A percentile compares a stretch with the other conserved stretches of the same genome.
These are phyloP conservation scores for Macropus fuliginosus DNA, from an alignment of 2,797 vertebrate species.

Conservation along the genomic window DNA sequence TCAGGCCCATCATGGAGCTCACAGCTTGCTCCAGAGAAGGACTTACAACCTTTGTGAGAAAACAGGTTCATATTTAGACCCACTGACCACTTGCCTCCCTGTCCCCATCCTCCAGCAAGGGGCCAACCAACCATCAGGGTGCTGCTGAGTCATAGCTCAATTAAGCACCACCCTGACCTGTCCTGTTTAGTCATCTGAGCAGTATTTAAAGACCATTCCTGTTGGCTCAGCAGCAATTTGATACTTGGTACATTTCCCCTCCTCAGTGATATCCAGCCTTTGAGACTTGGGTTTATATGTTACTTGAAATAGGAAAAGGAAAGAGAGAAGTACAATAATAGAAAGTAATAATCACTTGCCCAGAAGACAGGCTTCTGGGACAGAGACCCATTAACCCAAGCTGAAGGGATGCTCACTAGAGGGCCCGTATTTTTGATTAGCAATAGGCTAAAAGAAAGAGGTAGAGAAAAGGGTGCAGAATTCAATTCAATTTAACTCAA, in stretches of 20 bases:
- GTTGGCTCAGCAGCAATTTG: constrained; percentile 81
- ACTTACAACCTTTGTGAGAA: constrained; percentile 73
- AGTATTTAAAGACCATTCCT: constrained; percentile 63
- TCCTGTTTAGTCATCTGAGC: constrained; percentile 59
- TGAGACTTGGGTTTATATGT: constrained; percentile 78
- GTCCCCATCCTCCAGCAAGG: constrained; percentile 56
- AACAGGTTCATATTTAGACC: constrained; percentile 78
- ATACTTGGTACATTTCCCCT: constrained; percentile 80
- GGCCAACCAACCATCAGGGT: constrained; percentile 61
- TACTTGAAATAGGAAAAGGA: constrained; percentile 78
- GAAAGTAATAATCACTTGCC: constrained; percentile 76
- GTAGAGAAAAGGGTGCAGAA: constrained; percentile 49
- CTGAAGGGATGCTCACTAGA: constrained; percentile 3
- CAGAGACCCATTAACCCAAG: constrained; percentile 36
- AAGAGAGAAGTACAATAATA: constrained; percentile 80
- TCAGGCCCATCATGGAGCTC: constrained; percentile 24
- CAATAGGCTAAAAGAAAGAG: constrained; percentile 45
- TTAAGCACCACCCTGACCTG: constrained; percentile 78
- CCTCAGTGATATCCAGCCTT: constrained; percentile 80
- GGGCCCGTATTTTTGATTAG: constrained; percentile 50
- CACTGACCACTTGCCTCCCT: constrained; percentile 72
- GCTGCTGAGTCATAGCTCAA: constrained; percentile 77
- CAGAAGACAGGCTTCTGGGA: constrained; percentile 18
- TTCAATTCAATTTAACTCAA: neutral
- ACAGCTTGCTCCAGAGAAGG: constrained; percentile 69